Evolutionary conservation across 2,888 invertebrate species (phyloP).

Genomic region (Ariolimax columbianus): DNA sequence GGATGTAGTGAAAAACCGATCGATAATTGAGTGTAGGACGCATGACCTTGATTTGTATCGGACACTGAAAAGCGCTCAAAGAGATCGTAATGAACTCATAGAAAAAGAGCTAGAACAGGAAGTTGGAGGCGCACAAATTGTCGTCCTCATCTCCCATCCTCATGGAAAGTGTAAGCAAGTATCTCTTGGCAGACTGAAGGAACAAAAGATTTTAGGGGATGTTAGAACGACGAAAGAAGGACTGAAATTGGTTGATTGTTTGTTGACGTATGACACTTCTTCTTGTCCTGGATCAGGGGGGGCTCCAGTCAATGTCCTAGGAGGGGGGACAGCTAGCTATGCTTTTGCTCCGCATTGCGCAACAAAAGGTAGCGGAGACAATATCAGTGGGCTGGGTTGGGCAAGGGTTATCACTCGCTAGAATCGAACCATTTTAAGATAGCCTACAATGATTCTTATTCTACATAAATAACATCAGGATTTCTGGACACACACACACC

Average conservation of each 20-base stretch:
- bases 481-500: no score
- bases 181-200: neutral
- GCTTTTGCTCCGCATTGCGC: slow-evolving; percentile 40
- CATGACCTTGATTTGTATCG: slow-evolving; percentile 20
- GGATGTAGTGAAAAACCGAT: slow-evolving; percentile 1
- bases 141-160: slow-evolving; percentile 31
- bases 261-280: slow-evolving; percentile 14
- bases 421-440: neutral
- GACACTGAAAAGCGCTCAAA: neutral
- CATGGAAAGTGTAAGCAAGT: slow-evolving; percentile 34
- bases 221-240: slow-evolving; percentile 5
- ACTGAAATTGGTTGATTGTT: slow-evolving; percentile 13
- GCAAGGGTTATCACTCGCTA: neutral
- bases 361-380: neutral
- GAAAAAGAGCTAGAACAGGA: neutral
- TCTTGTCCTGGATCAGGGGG: slow-evolving; percentile 38
- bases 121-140: neutral
- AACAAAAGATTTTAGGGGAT: neutral
- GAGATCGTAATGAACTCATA: neutral
- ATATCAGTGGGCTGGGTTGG: slow-evolving; percentile 32
- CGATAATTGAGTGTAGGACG: slow-evolving; percentile 21
- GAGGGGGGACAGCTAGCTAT: neutral
- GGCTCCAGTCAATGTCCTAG: slow-evolving; percentile 8
- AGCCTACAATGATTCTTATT: no score
- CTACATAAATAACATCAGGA: no score